Base-by-base conservation (phyloP, 92 coral and sea anemone genomes). In the Nematostella vectensis region DNA sequence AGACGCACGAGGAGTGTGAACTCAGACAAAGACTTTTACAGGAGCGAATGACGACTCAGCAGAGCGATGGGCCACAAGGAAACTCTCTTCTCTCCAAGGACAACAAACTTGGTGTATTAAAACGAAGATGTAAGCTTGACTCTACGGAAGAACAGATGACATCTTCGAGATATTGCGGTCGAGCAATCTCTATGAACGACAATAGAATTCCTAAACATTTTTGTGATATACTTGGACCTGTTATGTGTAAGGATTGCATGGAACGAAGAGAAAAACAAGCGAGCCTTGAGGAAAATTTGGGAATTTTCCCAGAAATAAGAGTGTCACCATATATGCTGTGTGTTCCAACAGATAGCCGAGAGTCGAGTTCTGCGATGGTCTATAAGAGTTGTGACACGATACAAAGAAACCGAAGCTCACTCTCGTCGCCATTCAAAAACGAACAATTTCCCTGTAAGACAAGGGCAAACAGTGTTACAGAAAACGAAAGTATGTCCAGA, bases 181-280 rank as follows among this genome's bases (percentile, higher is more conserved):
- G 88, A 26, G 54, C 58, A 0, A 55, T 52, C 12, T 50, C 31
- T 36, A 48, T 49, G 54, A 73, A 67, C 25, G 67, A 59, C 31
- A 59, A 56, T 9, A 62, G 55, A 51, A 36, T 65, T 55, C 58
- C 88, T 1, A 80, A 75, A 55, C 83, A 70, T 29, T 85, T 85
- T 57, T 85, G 94, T 59, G 83, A 80, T 54, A 71, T 85, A 0
- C 77, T 85, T 4, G 94, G 94, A 1, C 94, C 94, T 22, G 72
- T 57, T 24, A 61, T 75, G 77, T 85, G 94, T 25, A 48, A 72
- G 22, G 77, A 75, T 39, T 85, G 94, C 61, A 75, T 66, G 11
- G 65, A 58, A 62, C 47, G 72, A 1, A 62, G 76, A 36, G 70
- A 74, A 64, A 72, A 79, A 40, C 74, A 61, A 38, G 59, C 54